phyloP scores from a whole-genome alignment of 2,113 vertebrate genomes.

The Diadophis punctatus region DNA sequence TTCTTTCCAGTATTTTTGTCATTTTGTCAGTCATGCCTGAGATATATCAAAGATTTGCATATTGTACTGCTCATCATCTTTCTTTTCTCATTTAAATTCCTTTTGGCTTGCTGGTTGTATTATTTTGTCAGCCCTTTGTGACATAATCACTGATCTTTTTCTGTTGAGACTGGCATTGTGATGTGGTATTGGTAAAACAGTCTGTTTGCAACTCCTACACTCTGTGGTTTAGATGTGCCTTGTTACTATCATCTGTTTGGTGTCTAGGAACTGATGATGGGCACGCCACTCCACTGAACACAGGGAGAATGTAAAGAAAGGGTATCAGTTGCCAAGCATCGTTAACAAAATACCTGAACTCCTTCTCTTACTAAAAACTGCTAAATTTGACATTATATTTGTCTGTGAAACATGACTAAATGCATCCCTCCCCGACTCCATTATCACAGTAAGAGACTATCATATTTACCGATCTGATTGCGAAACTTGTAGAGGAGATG shows the following conservation, averaged over 20 bases:
- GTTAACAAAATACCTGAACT: no score
- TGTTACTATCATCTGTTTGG: not conserved
- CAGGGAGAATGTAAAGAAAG: not conserved
- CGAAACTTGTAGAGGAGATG: no score
- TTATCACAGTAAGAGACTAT: no score
- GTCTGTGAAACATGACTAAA: no score
- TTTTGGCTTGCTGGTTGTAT: not conserved
- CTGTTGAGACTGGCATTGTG: not conserved
- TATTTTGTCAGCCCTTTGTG: not conserved
- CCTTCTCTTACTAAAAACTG: no score
- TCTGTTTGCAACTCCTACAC: not conserved
- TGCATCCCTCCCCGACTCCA: no score
- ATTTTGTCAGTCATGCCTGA: not conserved
- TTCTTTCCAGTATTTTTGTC: not conserved
- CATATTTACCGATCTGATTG: no score
- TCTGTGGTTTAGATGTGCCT: not conserved
- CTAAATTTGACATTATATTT: no score
- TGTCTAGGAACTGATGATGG: not conserved
- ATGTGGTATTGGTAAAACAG: not conserved
- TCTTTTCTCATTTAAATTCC: not conserved
- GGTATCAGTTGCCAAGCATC: not conserved
- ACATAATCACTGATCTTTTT: not conserved
- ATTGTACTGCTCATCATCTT: not conserved
- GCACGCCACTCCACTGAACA: not conserved
- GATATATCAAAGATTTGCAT: not conserved